Evolutionary conservation across 2,797 vertebrate species (phyloP).

Genomic region (Oreortyx pictus): DNA sequence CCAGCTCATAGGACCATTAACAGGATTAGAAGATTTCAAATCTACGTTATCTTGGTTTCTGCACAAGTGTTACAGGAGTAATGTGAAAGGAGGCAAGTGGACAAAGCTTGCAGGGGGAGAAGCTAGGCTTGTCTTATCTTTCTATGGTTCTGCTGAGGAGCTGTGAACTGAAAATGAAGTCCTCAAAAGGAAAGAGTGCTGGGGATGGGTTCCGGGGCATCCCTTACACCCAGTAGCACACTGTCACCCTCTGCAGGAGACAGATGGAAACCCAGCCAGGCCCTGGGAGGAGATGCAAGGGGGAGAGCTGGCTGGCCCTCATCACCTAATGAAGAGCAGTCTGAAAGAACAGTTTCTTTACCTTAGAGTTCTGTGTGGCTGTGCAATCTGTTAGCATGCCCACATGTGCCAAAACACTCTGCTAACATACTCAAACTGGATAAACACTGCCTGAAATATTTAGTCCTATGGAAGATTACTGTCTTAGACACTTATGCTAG

Average conservation of each 20-base stretch:
- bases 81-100: not conserved
- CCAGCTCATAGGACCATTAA: not conserved
- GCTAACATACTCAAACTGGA: constrained; percentile 35
- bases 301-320: not conserved
- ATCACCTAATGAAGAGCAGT: not conserved
- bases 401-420: constrained; percentile 32
- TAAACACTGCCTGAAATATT: constrained; percentile 19
- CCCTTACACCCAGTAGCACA: not conserved
- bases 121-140: not conserved
- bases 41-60: not conserved
- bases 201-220: not conserved
- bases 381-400: not conserved
- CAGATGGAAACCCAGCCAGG: not conserved
- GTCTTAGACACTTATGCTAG: not conserved
- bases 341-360: constrained; percentile 51
- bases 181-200: not conserved
- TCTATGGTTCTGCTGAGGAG: not conserved
- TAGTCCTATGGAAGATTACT: not conserved
- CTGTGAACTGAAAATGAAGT: not conserved
- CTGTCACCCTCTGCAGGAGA: not conserved
- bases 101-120: not conserved
- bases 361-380: not conserved
- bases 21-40: not conserved
- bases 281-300: not conserved
- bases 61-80: not conserved